Evolutionary conservation across 2,888 invertebrate genomes (phyloP).

Genomic region (Acanthosepion lycidas): DNA sequence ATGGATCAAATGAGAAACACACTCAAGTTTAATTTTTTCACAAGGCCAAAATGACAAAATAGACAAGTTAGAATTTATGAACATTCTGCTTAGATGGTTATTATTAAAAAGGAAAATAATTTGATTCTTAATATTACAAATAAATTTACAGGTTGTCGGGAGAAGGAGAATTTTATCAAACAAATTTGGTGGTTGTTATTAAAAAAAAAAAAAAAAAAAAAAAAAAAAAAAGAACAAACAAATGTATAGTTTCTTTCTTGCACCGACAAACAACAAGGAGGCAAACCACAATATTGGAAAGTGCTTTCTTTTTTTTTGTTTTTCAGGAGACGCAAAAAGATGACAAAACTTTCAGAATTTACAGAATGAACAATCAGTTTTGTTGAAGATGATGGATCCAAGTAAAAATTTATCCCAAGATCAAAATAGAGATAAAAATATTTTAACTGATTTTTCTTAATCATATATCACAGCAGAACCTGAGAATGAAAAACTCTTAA

Average conservation of each 20-base stretch:
- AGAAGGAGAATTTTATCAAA: background rate
- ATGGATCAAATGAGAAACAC: conserved; percentile 37
- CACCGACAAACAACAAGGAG: background rate
- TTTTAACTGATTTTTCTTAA: background rate
- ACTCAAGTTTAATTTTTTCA: background rate
- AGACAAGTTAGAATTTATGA: background rate
- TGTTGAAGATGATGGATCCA: too few species aligned
- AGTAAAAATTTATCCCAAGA: too few species aligned
- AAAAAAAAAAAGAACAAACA: too few species aligned
- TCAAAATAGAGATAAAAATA: too few species aligned
- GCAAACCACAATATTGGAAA: background rate
- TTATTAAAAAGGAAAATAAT: background rate
- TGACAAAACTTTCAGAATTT: too few species aligned
- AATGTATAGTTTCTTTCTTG: background rate
- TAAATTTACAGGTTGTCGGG: background rate
- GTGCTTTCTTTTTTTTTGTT: background rate
- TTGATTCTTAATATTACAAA: background rate
- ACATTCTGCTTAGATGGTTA: background rate
- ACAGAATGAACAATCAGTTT: too few species aligned
- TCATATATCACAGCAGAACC: background rate
- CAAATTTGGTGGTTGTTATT: background rate
- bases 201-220: background rate
- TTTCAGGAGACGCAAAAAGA: too few species aligned
- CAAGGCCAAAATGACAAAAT: background rate
- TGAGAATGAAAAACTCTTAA: background rate